Percentiles rank a stretch among this genome's conserved stretches.
phyloP scores from a whole-genome alignment of 2,797 vertebrate genomes.

The Pantherophis alleghaniensis region DNA sequence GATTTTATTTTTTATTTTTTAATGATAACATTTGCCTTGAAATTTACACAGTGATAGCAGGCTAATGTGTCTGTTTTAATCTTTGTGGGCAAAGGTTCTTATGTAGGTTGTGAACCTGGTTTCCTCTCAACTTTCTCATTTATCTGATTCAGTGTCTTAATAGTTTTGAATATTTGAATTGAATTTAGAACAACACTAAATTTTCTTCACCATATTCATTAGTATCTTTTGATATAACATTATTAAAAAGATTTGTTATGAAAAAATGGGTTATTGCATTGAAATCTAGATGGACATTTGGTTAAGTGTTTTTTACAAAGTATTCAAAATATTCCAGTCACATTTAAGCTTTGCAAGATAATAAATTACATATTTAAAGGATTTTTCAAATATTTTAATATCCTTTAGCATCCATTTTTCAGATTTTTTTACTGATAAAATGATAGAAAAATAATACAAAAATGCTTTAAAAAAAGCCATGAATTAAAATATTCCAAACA shows the following conservation, averaged over 20 bases:
- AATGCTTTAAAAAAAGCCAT: background rate
- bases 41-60: constrained; percentile 7
- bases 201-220: background rate
- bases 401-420: background rate
- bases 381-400: background rate
- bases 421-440: background rate
- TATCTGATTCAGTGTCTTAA: constrained; percentile 11
- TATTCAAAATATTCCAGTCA: background rate
- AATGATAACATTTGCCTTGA: constrained; percentile 2
- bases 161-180: constrained; percentile 4
- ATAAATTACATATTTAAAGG: background rate
- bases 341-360: background rate
- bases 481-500: background rate
- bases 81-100: background rate
- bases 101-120: constrained; percentile 18
- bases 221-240: background rate
- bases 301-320: background rate
- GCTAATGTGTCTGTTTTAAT: constrained; percentile 30
- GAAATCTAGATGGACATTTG: background rate
- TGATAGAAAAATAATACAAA: background rate
- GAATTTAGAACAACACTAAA: background rate
- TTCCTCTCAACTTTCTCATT: background rate
- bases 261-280: background rate
- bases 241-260: background rate
- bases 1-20: background rate